Conservation (phyloP, 1,140 invertebrate genomes). For the Papilio xuthus region DNA sequence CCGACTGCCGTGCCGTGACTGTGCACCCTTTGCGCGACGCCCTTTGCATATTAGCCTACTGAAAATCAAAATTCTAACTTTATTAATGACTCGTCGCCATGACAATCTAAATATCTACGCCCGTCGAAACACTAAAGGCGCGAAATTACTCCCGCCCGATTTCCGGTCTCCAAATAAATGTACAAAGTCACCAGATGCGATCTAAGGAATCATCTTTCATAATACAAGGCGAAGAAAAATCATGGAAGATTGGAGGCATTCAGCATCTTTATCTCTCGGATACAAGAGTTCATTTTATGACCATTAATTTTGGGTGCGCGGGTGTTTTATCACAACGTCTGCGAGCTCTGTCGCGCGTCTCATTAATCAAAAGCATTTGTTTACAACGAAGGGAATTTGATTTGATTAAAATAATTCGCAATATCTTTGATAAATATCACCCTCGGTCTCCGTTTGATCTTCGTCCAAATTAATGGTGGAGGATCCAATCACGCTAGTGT, state of each 20-base stretch:
- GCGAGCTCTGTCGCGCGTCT: constrained; percentile 78
- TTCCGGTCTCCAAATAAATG: constrained; percentile 63
- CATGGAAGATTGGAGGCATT: constrained; percentile 75
- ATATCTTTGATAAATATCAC: constrained; percentile 82
- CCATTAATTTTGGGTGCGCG: constrained; percentile 79
- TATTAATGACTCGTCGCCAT: constrained; percentile 78
- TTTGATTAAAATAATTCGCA: constrained; percentile 82
- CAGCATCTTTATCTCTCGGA: constrained; percentile 79
- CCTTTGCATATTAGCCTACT: constrained; percentile 76
- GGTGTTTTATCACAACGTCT: constrained; percentile 78
- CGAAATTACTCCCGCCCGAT: constrained; percentile 62
- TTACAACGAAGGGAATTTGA: constrained; percentile 81
- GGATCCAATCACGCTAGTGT: constrained; percentile 79
- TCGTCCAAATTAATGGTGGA: constrained; percentile 79
- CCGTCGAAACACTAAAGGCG: constrained; percentile 64
- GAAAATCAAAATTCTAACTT: constrained; percentile 79
- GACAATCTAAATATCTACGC: constrained; percentile 77
- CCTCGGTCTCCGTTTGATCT: constrained; percentile 81
- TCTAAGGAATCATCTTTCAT: constrained; percentile 73
- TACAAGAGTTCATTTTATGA: constrained; percentile 81
- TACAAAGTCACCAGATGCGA: constrained; percentile 73
- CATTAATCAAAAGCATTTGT: constrained; percentile 82
- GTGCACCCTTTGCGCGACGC: constrained; percentile 68
- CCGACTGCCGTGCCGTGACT: constrained; percentile 67
- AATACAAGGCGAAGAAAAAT: constrained; percentile 72